Evolutionary conservation across 2,888 invertebrate species (phyloP).

Genomic region (Dolomedes plantarius): DNA sequence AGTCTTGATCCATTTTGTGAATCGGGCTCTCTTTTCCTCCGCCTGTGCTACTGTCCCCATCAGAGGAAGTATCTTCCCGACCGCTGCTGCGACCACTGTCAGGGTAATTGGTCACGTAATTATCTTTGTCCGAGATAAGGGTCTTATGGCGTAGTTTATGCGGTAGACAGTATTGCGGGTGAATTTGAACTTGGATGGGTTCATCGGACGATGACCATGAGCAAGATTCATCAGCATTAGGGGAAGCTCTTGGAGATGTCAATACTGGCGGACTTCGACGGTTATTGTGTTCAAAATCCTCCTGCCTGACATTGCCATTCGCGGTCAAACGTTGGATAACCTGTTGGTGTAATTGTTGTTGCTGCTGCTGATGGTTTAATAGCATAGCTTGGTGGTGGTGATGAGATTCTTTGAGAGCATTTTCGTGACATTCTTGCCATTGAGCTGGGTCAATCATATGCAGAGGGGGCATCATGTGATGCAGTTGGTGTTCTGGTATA

Average conservation of each 20-base stretch:
- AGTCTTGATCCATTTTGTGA: constrained; percentile 74
- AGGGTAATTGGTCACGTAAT: constrained; percentile 83
- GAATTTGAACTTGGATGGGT: constrained; percentile 77
- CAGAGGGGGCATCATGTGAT: constrained; percentile 50
- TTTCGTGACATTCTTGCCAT: constrained; percentile 64
- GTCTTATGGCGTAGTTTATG: constrained; percentile 94
- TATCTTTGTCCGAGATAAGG: constrained; percentile 90
- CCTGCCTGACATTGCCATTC: constrained; percentile 23
- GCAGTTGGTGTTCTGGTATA: constrained; percentile 27
- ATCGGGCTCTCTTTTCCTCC: constrained; percentile 74
- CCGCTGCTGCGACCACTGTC: constrained; percentile 82
- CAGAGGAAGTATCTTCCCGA: constrained; percentile 87
- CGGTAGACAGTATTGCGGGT: constrained; percentile 82
- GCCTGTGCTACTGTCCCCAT: constrained; percentile 77
- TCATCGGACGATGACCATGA: constrained; percentile 73
- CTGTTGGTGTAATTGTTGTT: constrained; percentile 52
- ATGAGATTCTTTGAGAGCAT: constrained; percentile 40
- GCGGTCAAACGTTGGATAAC: constrained; percentile 11
- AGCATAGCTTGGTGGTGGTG: constrained; percentile 21
- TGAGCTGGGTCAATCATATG: constrained; percentile 54
- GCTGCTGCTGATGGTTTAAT: constrained; percentile 38
- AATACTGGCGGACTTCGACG: constrained; percentile 79
- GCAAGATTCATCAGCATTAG: constrained; percentile 57
- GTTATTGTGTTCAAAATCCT: constrained; percentile 78
- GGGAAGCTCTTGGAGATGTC: constrained; percentile 75